Percentiles rank a stretch among this genome's conserved stretches.
Evolutionary conservation across 2,797 vertebrate species (phyloP).

Genomic region (Bradypodion pumilum): DNA sequence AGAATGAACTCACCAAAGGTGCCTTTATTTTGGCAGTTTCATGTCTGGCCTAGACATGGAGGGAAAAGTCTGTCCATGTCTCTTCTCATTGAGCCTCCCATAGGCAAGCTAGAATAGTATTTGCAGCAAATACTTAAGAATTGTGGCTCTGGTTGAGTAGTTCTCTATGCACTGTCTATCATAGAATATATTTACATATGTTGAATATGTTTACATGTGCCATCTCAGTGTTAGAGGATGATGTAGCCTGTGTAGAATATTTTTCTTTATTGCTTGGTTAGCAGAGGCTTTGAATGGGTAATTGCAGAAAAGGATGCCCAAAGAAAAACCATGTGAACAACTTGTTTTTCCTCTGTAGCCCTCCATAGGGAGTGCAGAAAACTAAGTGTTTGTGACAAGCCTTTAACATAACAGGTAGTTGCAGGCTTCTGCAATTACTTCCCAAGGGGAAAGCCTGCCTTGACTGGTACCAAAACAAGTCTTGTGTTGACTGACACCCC

Average conservation of each 20-base stretch:
- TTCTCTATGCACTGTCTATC: not conserved
- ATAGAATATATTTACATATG: not conserved
- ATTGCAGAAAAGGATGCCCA: not conserved
- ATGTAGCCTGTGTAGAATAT: not conserved
- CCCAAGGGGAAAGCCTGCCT: not conserved
- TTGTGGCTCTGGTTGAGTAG: not conserved
- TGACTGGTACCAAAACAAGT: not conserved
- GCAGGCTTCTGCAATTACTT: slow-evolving; percentile 10
- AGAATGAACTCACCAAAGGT: too few relatives aligned
- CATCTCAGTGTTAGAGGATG: not conserved
- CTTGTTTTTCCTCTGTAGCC: slow-evolving; percentile 8
- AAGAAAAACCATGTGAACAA: not conserved
- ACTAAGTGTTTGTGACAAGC: not conserved
- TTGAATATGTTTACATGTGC: not conserved
- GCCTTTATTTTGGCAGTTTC: too few relatives aligned
- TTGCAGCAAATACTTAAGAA: not conserved
- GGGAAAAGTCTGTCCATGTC: too few relatives aligned
- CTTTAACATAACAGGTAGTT: slow-evolving; percentile 1
- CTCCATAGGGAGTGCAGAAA: slow-evolving; percentile 1
- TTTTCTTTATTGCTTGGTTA: not conserved
- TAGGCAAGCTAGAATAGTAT: too few relatives aligned
- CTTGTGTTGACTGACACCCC: not conserved
- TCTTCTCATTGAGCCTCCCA: not conserved
- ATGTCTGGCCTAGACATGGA: too few relatives aligned
- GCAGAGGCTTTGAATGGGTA: not conserved